phyloP scores from a whole-genome alignment of 2,113 vertebrate genomes.

The Tiliqua scincoides region DNA sequence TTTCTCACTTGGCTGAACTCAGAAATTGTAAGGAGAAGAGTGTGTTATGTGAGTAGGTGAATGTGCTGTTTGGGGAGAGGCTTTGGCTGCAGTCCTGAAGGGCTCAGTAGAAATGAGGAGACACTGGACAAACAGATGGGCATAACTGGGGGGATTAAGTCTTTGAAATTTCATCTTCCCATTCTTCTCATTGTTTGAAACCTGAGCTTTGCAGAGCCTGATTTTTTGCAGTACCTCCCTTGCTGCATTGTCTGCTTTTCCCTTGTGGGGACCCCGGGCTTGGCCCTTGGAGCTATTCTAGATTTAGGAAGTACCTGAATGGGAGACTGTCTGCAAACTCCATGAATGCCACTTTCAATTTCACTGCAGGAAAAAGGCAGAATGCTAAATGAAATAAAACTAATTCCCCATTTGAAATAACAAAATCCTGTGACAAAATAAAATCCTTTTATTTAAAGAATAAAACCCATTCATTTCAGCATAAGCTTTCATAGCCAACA shows the following conservation, averaged over 20 bases:
- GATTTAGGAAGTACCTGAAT: too few species aligned
- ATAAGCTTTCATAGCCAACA: too few species aligned
- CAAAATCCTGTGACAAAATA: too few species aligned
- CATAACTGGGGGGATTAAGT: neutral
- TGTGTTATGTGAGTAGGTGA: conserved; percentile 4
- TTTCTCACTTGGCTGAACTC: conserved; percentile 25
- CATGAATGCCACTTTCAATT: too few species aligned
- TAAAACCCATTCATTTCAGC: too few species aligned
- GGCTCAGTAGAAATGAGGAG: neutral
- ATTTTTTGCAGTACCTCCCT: neutral
- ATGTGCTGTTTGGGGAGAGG: neutral
- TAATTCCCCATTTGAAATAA: too few species aligned
- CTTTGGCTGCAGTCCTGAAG: neutral
- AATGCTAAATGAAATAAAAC: too few species aligned
- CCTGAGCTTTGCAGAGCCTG: neutral
- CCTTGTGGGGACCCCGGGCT: neutral
- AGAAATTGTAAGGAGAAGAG: conserved; percentile 3
- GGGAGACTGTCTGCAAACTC: too few species aligned
- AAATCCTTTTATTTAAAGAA: too few species aligned
- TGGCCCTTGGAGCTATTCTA: too few species aligned
- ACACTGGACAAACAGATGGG: neutral
- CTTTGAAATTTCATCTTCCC: neutral
- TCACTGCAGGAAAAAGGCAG: too few species aligned
- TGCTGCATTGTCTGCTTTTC: too few species aligned
- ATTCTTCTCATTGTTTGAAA: neutral